Base-by-base conservation (phyloP, 2,888 invertebrate species). In the Scaptodrosophila latifasciaeformis region DNA sequence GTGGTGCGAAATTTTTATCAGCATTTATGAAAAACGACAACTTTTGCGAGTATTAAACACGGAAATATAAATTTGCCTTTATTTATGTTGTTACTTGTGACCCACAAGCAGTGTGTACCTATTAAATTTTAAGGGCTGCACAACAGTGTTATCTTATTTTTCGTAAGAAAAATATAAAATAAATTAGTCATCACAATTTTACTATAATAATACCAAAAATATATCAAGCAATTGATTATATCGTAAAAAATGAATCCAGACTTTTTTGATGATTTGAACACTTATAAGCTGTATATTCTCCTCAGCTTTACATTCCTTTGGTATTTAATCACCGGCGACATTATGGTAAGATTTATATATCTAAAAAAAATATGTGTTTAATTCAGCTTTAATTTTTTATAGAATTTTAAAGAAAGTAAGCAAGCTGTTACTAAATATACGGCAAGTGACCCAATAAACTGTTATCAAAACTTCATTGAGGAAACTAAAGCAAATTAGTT, bases 391-490 rank as follows among this genome's bases (percentile, higher is more conserved):
- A 17, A 45, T 57, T 21, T 40, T 31, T 58, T 62, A 0, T 43
- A 85, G 84, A 85, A 85, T 42, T 85, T 85, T 48, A 51, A 58
- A 13, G 62, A 55, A 10, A 85, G 86, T 51, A 70, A 64, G 13
- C 42, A 46, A 27, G 64, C 74, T 0, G 82, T 65, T 51, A 62
- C 67, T 2, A 65, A 62, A 1, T 85, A 59, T 39, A 59, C 66
- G 0, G 84, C 84, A 1, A 65, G 67, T 46, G 86, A 85, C 54
- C 84, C 84, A 0, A 53, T 85, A 2, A 85, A 85, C 54, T 85
- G 86, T 40, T 85, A 85, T 53, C 85, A 85, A 63, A 62, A 77
- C 15, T 84, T 67, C 51, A 35, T 49, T 7, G 18, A 35, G 4
- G 46, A 64, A 6, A 65, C 67, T 17, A 51, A 61, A 17, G 34